phyloP scores from a whole-genome alignment of 2,888 invertebrate genomes.

The Xestia sexstrigata region DNA sequence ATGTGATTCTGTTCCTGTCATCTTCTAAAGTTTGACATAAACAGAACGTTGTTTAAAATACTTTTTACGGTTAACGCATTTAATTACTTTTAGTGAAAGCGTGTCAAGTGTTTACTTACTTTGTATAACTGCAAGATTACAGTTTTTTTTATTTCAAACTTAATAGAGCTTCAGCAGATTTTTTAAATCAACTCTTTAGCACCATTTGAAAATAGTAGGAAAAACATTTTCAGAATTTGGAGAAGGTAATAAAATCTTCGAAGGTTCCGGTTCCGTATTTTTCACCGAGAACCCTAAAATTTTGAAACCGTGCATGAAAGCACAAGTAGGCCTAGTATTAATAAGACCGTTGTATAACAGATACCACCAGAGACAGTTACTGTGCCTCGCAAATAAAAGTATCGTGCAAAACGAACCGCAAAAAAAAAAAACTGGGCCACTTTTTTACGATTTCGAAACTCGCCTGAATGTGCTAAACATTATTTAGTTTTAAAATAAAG shows the following conservation, averaged over 20 bases:
- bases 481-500: neutral
- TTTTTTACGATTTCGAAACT: conserved; percentile 22
- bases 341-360: conserved; percentile 53
- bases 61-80: neutral
- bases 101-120: neutral
- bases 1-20: neutral
- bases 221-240: neutral
- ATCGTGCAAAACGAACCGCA: conserved; percentile 29
- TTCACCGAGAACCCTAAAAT: conserved; percentile 28
- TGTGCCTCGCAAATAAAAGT: conserved; percentile 20
- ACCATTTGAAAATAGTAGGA: neutral
- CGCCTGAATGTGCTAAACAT: too few species aligned
- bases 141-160: too few species aligned
- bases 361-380: conserved; percentile 14
- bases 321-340: conserved; percentile 51
- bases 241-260: neutral
- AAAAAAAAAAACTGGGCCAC: conserved; percentile 10
- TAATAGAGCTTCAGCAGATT: too few species aligned
- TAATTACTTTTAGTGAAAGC: neutral
- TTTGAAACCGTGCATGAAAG: conserved; percentile 40
- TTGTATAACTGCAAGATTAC: neutral
- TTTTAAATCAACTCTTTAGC: too few species aligned
- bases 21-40: neutral
- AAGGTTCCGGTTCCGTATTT: neutral
- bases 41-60: neutral